These are phyloP conservation scores for Acrossocheilus fasciatus DNA, from an alignment of 2,797 vertebrate genomes.

Conservation along the genomic window DNA sequence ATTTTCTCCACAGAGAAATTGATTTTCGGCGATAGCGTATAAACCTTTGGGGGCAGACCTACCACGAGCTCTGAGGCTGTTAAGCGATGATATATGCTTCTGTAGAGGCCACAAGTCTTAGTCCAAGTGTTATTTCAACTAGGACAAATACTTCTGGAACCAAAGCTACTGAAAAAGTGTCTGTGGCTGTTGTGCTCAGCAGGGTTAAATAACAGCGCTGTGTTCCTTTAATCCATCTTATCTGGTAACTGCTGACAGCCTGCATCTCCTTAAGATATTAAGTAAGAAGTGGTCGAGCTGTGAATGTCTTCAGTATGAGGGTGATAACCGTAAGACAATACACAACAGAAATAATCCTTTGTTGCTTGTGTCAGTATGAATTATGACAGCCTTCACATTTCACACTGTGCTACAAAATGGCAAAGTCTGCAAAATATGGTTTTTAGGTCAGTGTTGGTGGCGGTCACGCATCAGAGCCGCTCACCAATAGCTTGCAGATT, in stretches of 20 bases:
- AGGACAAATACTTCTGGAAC: not conserved
- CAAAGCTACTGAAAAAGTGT: not conserved
- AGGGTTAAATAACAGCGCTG: conserved; percentile 6
- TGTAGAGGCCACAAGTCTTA: not conserved
- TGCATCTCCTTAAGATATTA: conserved; percentile 16
- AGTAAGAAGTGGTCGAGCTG: conserved; percentile 9
- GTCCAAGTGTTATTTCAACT: not conserved
- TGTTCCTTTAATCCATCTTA: conserved; percentile 45
- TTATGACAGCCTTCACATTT: conserved; percentile 18
- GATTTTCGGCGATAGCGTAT: not conserved
- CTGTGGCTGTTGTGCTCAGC: not conserved
- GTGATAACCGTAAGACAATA: not conserved
- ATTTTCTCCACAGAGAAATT: not conserved
- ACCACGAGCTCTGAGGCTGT: conserved; percentile 13
- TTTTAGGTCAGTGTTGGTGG: conserved; percentile 6
- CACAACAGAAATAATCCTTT: not conserved
- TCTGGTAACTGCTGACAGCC: conserved; percentile 40
- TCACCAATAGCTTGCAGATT: conserved; percentile 10
- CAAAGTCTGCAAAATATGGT: not conserved
- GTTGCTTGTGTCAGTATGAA: conserved; percentile 19
- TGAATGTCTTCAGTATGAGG: conserved; percentile 21
- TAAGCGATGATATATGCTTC: not conserved
- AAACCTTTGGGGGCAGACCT: not conserved
- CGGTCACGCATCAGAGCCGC: not conserved
- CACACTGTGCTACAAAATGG: not conserved